These are phyloP conservation scores for Melinaea menophilus DNA, from an alignment of 2,888 invertebrate species.

Conservation along the genomic window DNA sequence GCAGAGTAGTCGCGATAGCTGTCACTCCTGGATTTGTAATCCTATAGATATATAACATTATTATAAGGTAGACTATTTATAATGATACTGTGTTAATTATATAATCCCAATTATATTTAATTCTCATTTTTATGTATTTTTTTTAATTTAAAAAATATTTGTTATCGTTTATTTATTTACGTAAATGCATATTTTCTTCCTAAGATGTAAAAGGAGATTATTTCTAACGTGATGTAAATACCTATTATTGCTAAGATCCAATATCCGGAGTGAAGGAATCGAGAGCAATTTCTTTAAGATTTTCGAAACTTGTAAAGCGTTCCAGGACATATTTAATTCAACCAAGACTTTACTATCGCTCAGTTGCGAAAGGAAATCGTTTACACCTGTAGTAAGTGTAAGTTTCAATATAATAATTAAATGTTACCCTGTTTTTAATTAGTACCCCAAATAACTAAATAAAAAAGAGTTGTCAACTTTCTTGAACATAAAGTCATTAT, in stretches of 20 bases:
- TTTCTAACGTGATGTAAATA: conserved; percentile 4
- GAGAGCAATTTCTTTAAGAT: conserved; percentile 33
- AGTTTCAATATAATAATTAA: background rate
- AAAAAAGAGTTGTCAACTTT: too few species aligned
- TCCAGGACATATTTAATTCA: conserved; percentile 41
- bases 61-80: too few species aligned
- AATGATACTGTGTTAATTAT: too few species aligned
- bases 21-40: conserved; percentile 23
- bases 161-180: too few species aligned
- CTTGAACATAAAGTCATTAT: too few species aligned
- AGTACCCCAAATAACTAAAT: too few species aligned
- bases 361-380: conserved; percentile 30
- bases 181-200: too few species aligned
- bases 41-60: conserved; percentile 15
- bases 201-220: too few species aligned
- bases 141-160: too few species aligned
- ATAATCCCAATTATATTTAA: too few species aligned
- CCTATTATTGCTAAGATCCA: conserved; percentile 40
- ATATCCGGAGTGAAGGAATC: conserved; percentile 31
- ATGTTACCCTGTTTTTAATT: too few species aligned
- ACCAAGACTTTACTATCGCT: conserved; percentile 34
- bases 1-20: conserved; percentile 17
- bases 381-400: conserved; percentile 30
- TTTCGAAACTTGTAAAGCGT: conserved; percentile 30
- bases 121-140: too few species aligned